Base-by-base conservation (phyloP, 1,140 invertebrate species). In the Orussus abietinus region DNA sequence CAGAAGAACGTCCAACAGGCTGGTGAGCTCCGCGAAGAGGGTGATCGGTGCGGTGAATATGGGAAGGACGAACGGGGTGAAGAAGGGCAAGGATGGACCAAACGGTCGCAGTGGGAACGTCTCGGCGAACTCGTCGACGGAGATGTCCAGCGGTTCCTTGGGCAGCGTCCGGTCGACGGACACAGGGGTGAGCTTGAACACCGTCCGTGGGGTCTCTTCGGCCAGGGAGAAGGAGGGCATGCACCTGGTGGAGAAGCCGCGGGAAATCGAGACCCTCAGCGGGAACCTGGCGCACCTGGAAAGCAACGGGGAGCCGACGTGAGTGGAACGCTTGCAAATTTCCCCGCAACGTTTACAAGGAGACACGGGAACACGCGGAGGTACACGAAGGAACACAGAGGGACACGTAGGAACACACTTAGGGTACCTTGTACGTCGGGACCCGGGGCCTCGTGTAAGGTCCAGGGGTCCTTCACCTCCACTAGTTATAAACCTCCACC, bases 251-350 rank as follows among this genome's bases (percentile, higher is more conserved):
- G 70, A 74, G 30, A 55, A 57, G 3, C 14, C 60, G 1, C 57
- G 71, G 11, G 67, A 70, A 22, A 74, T 72, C 33, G 69, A 72
- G 37, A 74, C 69, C 4, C 50, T 74, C 11, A 72, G 71, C 35
- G 68, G 67, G 2, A 72, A 72, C 44, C 52, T 72, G 7, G 53
- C 62, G 25, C 49, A 66, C 28, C 41, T 60, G 30, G 69, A 72
- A 9, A 59, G 56, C n/a, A 71, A 70, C 29, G 66, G 66, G 3
- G 66, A 69, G 38, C 51, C 63, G 4, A 51, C 57, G 66, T 72
- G 42, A 72, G 68, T 71, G 42, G 33, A 25, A n/a, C n/a, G n/a
- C n/a, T n/a, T n/a, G n/a, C n/a, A n/a, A n/a, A n/a, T n/a, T n/a
- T n/a, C n/a, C n/a, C n/a, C 22, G 6, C n/a, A 25, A 7, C 22